Conservation (phyloP, 2,113 vertebrate species). For the Serinus canaria region DNA sequence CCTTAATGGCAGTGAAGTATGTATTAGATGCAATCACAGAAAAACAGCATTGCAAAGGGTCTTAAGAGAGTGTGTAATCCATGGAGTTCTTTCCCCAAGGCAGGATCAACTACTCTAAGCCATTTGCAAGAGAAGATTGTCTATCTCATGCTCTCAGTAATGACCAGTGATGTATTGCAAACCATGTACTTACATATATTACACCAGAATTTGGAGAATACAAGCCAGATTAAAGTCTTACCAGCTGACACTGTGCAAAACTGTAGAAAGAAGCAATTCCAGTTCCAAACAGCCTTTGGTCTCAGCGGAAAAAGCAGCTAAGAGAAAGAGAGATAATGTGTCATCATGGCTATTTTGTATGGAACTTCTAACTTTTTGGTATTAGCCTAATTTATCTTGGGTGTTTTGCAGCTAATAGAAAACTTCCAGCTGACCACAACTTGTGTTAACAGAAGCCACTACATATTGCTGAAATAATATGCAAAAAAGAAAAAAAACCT, state of each 20-base stretch:
- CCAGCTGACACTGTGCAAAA: not conserved
- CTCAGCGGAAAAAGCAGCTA: not conserved
- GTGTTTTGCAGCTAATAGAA: not conserved
- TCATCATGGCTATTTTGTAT: not conserved
- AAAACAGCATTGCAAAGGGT: not conserved
- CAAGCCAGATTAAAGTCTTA: not conserved
- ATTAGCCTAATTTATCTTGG: not conserved
- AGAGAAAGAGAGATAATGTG: not conserved
- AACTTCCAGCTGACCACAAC: not conserved
- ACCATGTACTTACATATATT: not conserved
- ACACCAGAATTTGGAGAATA: not conserved
- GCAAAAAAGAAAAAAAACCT: not conserved
- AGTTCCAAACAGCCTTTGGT: not conserved
- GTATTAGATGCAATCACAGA: not conserved
- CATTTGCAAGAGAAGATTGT: conserved; percentile 9
- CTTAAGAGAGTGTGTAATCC: conserved; percentile 1
- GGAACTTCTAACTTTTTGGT: not conserved
- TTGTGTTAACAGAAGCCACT: not conserved
- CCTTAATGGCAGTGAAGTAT: not conserved
- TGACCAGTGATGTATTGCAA: not conserved
- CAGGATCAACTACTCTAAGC: conserved; percentile 20
- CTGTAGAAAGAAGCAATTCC: not conserved
- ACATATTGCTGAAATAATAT: not conserved
- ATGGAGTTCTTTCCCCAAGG: not conserved
- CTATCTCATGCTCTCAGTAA: not conserved